phyloP scores from a whole-genome alignment of 1,140 invertebrate genomes.

The Amphibalanus amphitrite region DNA sequence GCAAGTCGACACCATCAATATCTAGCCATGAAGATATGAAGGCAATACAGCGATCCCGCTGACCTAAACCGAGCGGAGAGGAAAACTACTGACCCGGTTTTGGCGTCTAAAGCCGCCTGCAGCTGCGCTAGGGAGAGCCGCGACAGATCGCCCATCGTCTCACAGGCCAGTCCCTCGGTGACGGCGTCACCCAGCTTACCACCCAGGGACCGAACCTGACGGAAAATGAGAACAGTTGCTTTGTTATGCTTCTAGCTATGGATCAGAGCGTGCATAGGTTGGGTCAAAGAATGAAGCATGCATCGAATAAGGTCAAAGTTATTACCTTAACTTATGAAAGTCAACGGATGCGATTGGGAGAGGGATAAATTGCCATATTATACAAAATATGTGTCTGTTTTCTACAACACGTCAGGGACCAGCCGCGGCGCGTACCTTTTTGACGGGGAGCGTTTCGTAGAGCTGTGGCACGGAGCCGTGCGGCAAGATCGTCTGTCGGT shows the following conservation, averaged over 20 bases:
- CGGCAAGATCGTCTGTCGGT: conserved; percentile 29
- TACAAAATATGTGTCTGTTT: background rate
- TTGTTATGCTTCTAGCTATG: too few relatives aligned
- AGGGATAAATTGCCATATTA: conserved; percentile 20
- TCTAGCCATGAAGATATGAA: too few relatives aligned
- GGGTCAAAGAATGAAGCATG: too few relatives aligned
- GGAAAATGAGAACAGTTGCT: conserved; percentile 32
- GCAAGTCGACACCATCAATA: too few relatives aligned
- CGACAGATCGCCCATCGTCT: conserved; percentile 56
- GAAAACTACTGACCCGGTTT: conserved; percentile 50
- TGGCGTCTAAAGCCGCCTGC: conserved; percentile 54
- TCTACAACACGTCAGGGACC: too few relatives aligned
- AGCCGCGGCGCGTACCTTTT: conserved; percentile 41
- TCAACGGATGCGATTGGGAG: too few relatives aligned
- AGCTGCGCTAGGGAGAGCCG: conserved; percentile 35
- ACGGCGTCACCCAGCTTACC: conserved; percentile 70
- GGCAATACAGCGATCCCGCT: too few relatives aligned
- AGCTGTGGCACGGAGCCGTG: conserved; percentile 3
- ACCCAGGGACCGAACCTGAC: conserved; percentile 66
- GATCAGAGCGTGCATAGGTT: too few relatives aligned
- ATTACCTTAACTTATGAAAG: too few relatives aligned
- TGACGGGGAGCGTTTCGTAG: background rate
- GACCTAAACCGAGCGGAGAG: background rate
- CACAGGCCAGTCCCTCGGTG: conserved; percentile 48
- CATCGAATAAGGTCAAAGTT: too few relatives aligned